Base-by-base conservation (phyloP, 2,888 invertebrate species). In the Xestia sexstrigata region DNA sequence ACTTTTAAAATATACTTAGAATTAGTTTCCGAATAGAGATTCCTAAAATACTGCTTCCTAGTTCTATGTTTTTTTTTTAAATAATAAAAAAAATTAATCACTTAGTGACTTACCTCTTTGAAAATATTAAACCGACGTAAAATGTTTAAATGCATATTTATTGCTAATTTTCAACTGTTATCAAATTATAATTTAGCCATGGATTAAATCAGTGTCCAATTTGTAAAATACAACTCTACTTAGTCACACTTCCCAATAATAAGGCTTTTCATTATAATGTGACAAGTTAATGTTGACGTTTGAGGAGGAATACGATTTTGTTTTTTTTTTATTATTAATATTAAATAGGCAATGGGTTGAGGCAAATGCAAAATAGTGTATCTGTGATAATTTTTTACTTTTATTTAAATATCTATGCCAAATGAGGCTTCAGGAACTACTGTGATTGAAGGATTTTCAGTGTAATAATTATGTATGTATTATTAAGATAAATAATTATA, bases 161-260 rank as follows among this genome's bases (percentile, higher is more conserved):
- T 60, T 62, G 26, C 6, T 4, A 62, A 26, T 68, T 75, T 55
- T 26, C 15, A 26, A 11, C 3, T 35, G 30, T 35, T 78, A 72
- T 60, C 35, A 47, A 11, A 11, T 15, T 62, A 67, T 69, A 7
- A 65, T 20, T 47, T 1, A 63, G 20, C 20, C 30, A 39, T 1
- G 15, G 2, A 39, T 73, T 73, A 60, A 73, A 73, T 26, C 45
- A 30, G 15, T 79, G 58, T 60, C 20, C 76, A 63, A 83, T 84
- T 84, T 26, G 17, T 11, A 52, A 26, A 70, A 55, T 23, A 79
- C 67, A 84, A 39, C 35, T 11, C 20, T 13, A 7, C 20, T 79
- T 73, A 55, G 72, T 52, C 45, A 80, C n/a, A 35, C 39, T 42
- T 13, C 39, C 52, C 70, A 39, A 68, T 23, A 35, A 49, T 39